These are phyloP conservation scores for Rotaria socialis DNA, from an alignment of 2,888 invertebrate genomes.

Conservation along the genomic window DNA sequence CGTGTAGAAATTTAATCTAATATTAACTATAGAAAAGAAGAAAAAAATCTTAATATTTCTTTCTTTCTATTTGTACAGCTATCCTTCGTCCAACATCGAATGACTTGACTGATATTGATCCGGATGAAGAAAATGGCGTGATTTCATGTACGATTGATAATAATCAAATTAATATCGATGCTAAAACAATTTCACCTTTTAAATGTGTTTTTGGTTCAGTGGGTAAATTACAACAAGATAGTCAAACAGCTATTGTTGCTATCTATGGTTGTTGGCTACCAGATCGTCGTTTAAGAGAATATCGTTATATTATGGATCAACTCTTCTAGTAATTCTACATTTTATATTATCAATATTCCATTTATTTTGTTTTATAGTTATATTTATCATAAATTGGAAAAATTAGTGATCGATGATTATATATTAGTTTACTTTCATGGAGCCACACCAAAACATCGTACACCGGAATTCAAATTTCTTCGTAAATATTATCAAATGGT, in stretches of 20 bases:
- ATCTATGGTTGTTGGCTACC: conserved; percentile 28
- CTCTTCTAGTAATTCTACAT: background rate
- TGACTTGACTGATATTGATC: background rate
- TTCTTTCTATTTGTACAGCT: background rate
- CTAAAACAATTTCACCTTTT: conserved; percentile 22
- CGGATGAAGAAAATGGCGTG: background rate
- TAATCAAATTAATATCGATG: background rate
- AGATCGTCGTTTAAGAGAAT: conserved; percentile 24
- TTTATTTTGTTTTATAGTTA: background rate
- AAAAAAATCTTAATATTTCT: background rate
- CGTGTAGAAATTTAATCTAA: background rate
- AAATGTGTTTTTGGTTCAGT: conserved; percentile 1
- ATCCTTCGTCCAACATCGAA: conserved; percentile 7
- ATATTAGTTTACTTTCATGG: conserved; percentile 94
- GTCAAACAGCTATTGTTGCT: background rate
- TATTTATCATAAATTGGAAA: conserved; percentile 67
- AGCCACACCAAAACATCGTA: conserved; percentile 88
- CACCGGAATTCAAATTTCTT: conserved; percentile 88
- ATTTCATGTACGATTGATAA: conserved; percentile 20
- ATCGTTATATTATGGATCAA: conserved; percentile 35
- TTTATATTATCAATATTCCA: background rate
- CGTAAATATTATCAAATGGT: conserved; percentile 94
- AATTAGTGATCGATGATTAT: conserved; percentile 96
- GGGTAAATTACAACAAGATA: background rate
- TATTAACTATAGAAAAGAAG: background rate